Percentiles rank a stretch among this genome's conserved stretches.
Evolutionary conservation across 2,888 invertebrate genomes (phyloP).

Genomic region (Tridacna crocea): DNA sequence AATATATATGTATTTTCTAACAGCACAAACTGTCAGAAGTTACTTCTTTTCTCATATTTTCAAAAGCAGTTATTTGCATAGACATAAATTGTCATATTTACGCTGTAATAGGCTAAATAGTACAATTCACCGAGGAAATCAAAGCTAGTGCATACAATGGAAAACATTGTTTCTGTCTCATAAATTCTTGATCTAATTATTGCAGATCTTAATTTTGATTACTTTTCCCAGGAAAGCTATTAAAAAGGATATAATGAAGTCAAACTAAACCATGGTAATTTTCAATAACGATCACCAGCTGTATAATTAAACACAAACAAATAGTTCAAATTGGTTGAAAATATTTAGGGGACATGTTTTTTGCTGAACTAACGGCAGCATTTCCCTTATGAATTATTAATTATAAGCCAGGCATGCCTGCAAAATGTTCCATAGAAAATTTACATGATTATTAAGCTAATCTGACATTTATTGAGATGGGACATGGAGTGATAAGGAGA

Average conservation of each 20-base stretch:
- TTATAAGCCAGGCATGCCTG: constrained; percentile 19
- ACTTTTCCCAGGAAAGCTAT: constrained; percentile 2
- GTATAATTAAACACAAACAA: constrained; percentile 26
- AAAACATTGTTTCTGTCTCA: background rate
- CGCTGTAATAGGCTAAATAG: background rate
- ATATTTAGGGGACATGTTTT: constrained; percentile 23
- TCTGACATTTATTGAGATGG: constrained; percentile 47
- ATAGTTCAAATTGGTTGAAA: constrained; percentile 24
- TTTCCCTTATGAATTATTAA: constrained; percentile 26
- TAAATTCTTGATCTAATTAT: constrained; percentile 5
- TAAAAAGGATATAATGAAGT: constrained; percentile 27
- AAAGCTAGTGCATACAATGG: background rate
- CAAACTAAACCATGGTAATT: constrained; percentile 9
- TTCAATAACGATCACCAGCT: constrained; percentile 19
- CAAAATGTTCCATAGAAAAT: constrained; percentile 32
- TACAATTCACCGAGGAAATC: no score
- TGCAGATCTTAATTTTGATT: constrained; percentile 23
- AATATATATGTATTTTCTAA: no score
- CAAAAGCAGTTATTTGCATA: background rate
- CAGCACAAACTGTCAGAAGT: no score
- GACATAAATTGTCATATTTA: background rate
- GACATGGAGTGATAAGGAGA: constrained; percentile 41
- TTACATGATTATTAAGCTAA: constrained; percentile 45
- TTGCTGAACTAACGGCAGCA: constrained; percentile 14
- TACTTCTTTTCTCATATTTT: background rate